Percentiles rank a stretch among this genome's conserved stretches.
Evolutionary conservation across 2,888 invertebrate species (phyloP).

Genomic region (Aphidius colemani): DNA sequence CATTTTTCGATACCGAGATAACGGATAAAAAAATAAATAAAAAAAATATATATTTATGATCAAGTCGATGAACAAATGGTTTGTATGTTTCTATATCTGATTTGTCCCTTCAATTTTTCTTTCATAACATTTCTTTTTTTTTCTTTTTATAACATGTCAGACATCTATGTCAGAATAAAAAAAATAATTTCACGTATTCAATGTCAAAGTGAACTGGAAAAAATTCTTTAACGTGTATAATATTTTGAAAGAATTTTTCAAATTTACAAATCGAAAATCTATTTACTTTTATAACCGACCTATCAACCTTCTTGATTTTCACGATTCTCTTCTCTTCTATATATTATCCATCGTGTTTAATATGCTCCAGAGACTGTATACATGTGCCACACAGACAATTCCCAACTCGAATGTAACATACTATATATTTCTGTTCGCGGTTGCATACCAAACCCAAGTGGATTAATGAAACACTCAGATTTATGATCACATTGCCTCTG

Average conservation of each 20-base stretch:
- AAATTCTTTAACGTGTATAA: too few relatives aligned
- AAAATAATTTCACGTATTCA: background rate
- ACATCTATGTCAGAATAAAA: slow-evolving; percentile 13
- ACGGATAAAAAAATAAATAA: background rate
- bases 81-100: slow-evolving; percentile 23
- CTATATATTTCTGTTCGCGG: background rate
- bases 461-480: slow-evolving; percentile 38
- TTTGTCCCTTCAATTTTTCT: slow-evolving; percentile 20
- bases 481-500: slow-evolving; percentile 32
- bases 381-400: background rate
- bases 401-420: background rate
- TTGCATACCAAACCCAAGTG: slow-evolving; percentile 20
- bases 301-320: too few relatives aligned
- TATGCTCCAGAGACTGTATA: too few relatives aligned
- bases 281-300: too few relatives aligned
- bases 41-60: background rate
- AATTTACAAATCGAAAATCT: too few relatives aligned
- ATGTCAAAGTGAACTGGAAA: background rate
- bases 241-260: too few relatives aligned
- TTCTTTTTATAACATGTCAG: slow-evolving; percentile 6
- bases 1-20: slow-evolving; percentile 25
- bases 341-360: too few relatives aligned
- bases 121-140: background rate
- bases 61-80: slow-evolving; percentile 16
- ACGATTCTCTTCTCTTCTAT: too few relatives aligned